A percentile compares a stretch with the other conserved stretches of the same genome.
Conservation (phyloP, 2,113 vertebrate species). For the Formicarius rufipectus region DNA sequence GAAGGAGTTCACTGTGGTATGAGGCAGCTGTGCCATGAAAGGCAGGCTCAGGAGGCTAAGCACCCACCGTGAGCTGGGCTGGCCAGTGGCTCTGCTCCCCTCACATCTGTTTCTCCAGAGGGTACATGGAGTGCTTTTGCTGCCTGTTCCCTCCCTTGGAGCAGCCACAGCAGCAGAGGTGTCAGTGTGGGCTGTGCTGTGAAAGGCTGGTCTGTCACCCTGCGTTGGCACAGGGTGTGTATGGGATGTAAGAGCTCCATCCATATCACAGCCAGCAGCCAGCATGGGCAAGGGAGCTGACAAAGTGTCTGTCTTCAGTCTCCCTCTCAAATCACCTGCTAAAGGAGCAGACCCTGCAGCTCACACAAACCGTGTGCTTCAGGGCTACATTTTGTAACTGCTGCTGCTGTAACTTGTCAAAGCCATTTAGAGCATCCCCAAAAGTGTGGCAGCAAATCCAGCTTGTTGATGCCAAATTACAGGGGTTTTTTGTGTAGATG, state of each 20-base stretch:
- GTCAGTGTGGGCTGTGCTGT: not conserved
- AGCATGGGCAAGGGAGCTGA: not conserved
- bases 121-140: fast-evolving
- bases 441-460: not conserved
- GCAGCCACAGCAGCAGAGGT: not conserved
- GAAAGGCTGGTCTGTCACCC: not conserved
- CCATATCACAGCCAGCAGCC: not conserved
- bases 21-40: fast-evolving
- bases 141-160: fast-evolving
- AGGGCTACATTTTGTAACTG: not conserved
- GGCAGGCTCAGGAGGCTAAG: not conserved
- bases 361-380: fast-evolving
- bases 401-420: not conserved
- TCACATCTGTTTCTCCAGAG: not conserved
- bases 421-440: not conserved
- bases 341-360: not conserved
- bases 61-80: fast-evolving
- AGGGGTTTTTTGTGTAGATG: not conserved
- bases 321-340: not conserved
- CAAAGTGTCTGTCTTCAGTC: not conserved
- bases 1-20: not conserved
- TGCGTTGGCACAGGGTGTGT: fast-evolving
- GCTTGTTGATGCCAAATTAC: not conserved
- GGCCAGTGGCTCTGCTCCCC: not conserved
- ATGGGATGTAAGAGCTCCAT: not conserved